Base-by-base conservation (phyloP, 2,888 invertebrate species). In the Scaptomyza parva region DNA sequence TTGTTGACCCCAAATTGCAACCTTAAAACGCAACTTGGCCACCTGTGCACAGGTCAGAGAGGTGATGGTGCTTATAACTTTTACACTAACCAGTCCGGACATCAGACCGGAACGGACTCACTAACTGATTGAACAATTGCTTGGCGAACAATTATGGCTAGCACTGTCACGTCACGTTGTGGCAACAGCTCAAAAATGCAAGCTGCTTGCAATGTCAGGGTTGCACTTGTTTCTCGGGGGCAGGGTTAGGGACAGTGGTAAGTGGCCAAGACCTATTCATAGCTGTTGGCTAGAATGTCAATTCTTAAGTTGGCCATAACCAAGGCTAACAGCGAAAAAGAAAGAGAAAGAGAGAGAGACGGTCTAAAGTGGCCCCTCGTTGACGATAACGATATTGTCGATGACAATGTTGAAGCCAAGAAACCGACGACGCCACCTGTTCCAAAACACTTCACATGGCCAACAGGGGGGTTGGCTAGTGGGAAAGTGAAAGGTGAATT, bases 131-230 rank as follows among this genome's bases (percentile, higher is more conserved):
- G 75, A 55, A 45, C 58, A 48, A 57, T 41, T 67, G 73, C 18
- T 51, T 11, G 22, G 50, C 9, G 40, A 71, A 48, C 62, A 74
- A 76, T 74, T 71, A 71, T 66, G 52, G 76, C 61, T 26, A 71
- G 62, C 72, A 76, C 66, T 45, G 71, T 43, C 65, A 70, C 70
- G 59, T 53, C 58, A 69, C n/a, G n/a, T 74, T 60, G 41, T 28
- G 26, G 12, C 14, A n/a, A 22, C 45, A 53, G 50, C 18, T 57
- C 57, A 51, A 55, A 66, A 76, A 76, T 61, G 66, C 67, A 66
- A 61, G 43, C 76, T 52, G 39, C 61, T 55, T 43, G 59, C 76
- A 72, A 64, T 64, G 76, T 52, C 59, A 65, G 48, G 73, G 70
- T 50, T 76, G 45, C 52, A 71, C 33, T 41, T 24, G 48, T 12